Evolutionary conservation across 2,797 vertebrate genomes (phyloP), one percentile per base, ranked within the genome.

Genomic region (Manis crassicaudata): DNA sequence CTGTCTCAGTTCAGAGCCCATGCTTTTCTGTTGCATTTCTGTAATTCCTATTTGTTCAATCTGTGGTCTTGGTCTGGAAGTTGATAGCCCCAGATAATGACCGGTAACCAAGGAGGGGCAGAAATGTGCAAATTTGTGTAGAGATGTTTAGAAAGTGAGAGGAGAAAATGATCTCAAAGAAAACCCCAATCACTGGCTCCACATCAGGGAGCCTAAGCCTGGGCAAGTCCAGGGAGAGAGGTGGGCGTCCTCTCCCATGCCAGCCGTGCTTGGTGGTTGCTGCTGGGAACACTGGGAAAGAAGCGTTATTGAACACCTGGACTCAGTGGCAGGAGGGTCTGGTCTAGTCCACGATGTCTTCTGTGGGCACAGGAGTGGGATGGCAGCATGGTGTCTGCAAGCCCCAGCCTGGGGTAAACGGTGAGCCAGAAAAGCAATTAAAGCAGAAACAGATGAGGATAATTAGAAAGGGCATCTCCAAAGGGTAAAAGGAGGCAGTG

Each of bases 381-480:
- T 21, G 70, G 80, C 11, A 16, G 50, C 6, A 3, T 10, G 92
- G 90, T 37, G 63, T 96, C 92, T 91, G 65, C 60, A 86, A 88
- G 86, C 72, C 68, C 97, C 89, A 82, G 92, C n/a, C 94, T 70
- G 80, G 82, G 83, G 83, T 97, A 97, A 97, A 97, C 97, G 97
- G 62, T 81, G 67, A 97, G 87, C 92, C 83, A 96, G 96, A 96
- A 96, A 97, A 93, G 95, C 97, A 70, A 95, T 96, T 68, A 97
- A 97, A 98, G 86, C 97, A 97, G 95, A 97, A 97, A 94, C 97
- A 98, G 96, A 98, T 97, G 97, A 95, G 91, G 97, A 97, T 98
- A 98, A 98, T 98, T 98, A 97, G 95, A 97, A 97, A 95, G 97
- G 89, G 94, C 67, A 2, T 29, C 86, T 95, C 86, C 5, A 27